Evolutionary conservation across 2,797 vertebrate species (phyloP), one percentile per base, ranked within the genome.

Genomic region (Pagetopsis macropterus): DNA sequence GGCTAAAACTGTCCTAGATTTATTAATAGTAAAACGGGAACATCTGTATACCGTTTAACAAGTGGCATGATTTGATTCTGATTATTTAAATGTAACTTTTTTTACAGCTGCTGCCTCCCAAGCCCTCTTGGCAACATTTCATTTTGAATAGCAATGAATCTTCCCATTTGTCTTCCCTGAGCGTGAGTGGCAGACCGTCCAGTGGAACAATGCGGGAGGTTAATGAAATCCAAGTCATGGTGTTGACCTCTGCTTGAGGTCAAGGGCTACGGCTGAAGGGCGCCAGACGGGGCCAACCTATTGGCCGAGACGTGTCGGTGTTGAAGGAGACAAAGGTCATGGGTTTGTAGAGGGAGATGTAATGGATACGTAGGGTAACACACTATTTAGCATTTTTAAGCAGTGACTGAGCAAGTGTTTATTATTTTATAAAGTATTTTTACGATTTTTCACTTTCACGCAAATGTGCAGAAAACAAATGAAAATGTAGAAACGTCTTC

Each of bases 221-320:
- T 91, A 92, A 92, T 93, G 86, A 92, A 92, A 91, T 84, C 83
- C 78, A 86, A 85, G 89, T 89, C 89, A 90, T 84, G 90, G 91
- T 88, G 83, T 90, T 89, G 88, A 90, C 89, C 87, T 83, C 54
- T 73, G 72, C 74, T 56, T 0, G 57, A 79, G 89, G 91, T 91
- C 90, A 91, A 91, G 91, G 84, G 84, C 85, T 81, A 68, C 12
- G 62, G 87, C 83, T 78, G 60, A 57, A 87, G 88, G 87, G 83
- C 50, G n/a, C 74, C 87, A 91, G 87, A 91, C 75, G 37, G 67
- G 37, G 65, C 64, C 52, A 19, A 33, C 65, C 14, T 46, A 91
- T 89, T 91, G 90, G 86, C 72, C 59, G 71, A 87, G 75, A 83
- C 73, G 81, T 84, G 75, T 81, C 76, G 58, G 73, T 46, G 77